These are phyloP conservation scores for Oedothorax gibbosus DNA, from an alignment of 1,140 invertebrate species.

Conservation along the genomic window DNA sequence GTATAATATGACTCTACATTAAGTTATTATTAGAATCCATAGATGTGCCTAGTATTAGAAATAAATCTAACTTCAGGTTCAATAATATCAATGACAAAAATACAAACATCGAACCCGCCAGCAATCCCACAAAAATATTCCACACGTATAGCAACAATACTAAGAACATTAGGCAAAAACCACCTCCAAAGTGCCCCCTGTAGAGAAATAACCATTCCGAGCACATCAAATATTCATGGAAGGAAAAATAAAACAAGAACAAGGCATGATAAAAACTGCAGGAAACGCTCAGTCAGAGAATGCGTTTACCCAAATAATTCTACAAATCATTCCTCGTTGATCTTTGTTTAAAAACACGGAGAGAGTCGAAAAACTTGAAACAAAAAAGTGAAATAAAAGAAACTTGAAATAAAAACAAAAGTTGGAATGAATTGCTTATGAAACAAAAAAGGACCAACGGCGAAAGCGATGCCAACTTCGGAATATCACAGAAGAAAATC, in stretches of 20 bases:
- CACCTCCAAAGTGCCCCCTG: background rate
- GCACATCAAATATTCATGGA: slow-evolving; percentile 37
- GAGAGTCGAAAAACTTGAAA: background rate
- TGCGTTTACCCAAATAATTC: slow-evolving; percentile 47
- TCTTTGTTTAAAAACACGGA: slow-evolving; percentile 38
- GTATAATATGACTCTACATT: too few relatives aligned
- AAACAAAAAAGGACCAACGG: slow-evolving; percentile 2
- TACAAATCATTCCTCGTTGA: slow-evolving; percentile 44
- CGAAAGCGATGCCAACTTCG: slow-evolving; percentile 40
- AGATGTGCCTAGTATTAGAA: too few relatives aligned
- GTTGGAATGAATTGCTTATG: slow-evolving; percentile 24
- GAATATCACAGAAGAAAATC: slow-evolving; percentile 24
- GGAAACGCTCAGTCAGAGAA: background rate
- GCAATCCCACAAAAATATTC: too few relatives aligned
- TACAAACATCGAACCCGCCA: too few relatives aligned
- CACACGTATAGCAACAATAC: too few relatives aligned
- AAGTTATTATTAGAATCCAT: too few relatives aligned
- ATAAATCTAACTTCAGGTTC: too few relatives aligned
- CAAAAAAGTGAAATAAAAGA: background rate
- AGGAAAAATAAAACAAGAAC: background rate
- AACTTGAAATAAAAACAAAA: background rate
- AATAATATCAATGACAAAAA: too few relatives aligned
- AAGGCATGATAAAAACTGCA: background rate
- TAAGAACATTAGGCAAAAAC: too few relatives aligned
- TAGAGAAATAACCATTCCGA: slow-evolving; percentile 16